Base-by-base conservation (phyloP, 2,888 invertebrate genomes). In the Taphrorychus bicolor region DNA sequence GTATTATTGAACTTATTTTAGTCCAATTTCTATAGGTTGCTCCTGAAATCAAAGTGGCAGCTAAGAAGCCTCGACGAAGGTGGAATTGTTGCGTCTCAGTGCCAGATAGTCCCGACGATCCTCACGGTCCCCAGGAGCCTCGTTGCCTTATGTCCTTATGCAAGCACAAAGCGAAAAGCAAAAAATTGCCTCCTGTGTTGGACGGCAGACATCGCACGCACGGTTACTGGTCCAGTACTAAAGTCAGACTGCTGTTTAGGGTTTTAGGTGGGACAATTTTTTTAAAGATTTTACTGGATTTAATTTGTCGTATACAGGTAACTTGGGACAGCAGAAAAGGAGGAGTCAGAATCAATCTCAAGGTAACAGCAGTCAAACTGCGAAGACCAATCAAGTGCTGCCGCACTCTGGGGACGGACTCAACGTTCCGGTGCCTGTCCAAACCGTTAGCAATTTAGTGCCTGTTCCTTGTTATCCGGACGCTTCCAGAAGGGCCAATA, bases 51-150 rank as follows among this genome's bases (percentile, higher is more conserved):
- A 73, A 71, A 60, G 67, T 56, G 49, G 73, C 59, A 54, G 75
- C 71, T 58, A 79, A 78, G 51, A 81, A 80, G 70, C 70, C 78
- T 56, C 80, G 83, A 40, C 83, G 84, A 73, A 86, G 85, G 81
- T 87, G 87, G 87, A 87, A 86, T 74, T 87, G 87, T 73, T 87
- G 87, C 73, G 81, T 85, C 48, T 85, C 84, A 24, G 85, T 86
- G 5, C 87, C 87, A 0, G 87, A 87, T 70, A 87, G 87, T 79
- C 87, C 87, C 0, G 86, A 87, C 75, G 84, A 85, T 74, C 84
- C 85, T 57, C 83, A 83, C 24, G 85, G 85, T 76, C 81, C 84
- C 1, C 73, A 77, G 17, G 81, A 81, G 70, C 79, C 81, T 3
- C 76, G 78, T 60, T 82, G 82, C 72, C 75, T 82, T 64, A 77